Conservation (phyloP, 37 sponge, comb jelly and placozoan genomes). For the Halichondria panicea region DNA sequence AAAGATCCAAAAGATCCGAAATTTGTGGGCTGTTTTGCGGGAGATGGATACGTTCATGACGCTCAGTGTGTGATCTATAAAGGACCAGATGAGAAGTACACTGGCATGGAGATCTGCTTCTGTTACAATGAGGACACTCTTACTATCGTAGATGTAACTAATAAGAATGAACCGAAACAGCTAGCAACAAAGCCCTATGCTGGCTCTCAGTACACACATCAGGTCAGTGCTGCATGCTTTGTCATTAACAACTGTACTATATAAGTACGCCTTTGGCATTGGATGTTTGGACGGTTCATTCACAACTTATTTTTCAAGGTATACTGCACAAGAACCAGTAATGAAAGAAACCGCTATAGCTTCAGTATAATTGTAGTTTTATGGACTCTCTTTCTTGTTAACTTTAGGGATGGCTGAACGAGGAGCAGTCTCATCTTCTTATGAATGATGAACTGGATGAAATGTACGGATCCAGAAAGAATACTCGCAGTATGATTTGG, state of each 20-base stretch:
- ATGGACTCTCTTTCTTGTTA: not conserved
- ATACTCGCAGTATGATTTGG: conserved; percentile 69
- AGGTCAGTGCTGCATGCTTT: conserved; percentile 20
- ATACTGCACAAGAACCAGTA: too few relatives aligned
- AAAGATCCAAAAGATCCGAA: conserved; percentile 43
- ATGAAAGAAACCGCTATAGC: too few relatives aligned
- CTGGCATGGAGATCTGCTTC: conserved; percentile 65
- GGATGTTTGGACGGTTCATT: not conserved
- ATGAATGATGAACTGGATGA: conserved; percentile 79
- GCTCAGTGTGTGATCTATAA: conserved; percentile 78
- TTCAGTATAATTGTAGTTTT: too few relatives aligned
- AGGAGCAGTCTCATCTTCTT: conserved; percentile 61
- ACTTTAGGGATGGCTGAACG: conserved; percentile 71
- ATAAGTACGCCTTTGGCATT: too few relatives aligned
- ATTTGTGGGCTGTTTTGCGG: conserved; percentile 55
- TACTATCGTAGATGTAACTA: conserved; percentile 64
- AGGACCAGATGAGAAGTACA: conserved; percentile 50
- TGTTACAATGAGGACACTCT: conserved; percentile 79
- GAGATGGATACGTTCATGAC: conserved; percentile 78
- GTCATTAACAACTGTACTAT: not conserved
- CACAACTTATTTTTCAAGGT: not conserved
- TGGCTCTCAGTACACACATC: conserved; percentile 48
- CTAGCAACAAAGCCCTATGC: conserved; percentile 46
- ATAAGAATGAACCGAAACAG: conserved; percentile 48
- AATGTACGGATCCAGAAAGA: conserved; percentile 27